phyloP scores from a whole-genome alignment of 2,797 vertebrate species.

The Tenualosa thibaudeaui region DNA sequence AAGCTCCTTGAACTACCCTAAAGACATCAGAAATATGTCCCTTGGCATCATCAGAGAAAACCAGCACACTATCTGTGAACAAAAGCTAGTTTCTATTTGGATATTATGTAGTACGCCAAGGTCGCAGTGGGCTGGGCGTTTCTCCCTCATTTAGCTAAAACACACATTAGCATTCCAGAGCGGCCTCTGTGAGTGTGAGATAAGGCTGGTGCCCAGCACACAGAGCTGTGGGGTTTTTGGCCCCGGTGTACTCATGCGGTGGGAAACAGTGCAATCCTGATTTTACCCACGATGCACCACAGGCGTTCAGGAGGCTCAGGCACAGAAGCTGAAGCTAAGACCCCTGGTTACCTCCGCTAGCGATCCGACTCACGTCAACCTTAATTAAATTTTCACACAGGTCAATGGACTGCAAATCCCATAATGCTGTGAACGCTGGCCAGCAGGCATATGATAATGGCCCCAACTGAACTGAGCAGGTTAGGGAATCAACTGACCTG shows the following conservation, averaged over 20 bases:
- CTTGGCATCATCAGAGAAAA: neutral
- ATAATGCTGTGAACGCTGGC: neutral
- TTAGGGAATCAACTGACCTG: neutral
- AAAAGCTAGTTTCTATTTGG: neutral
- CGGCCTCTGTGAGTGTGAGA: neutral
- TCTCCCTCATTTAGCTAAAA: constrained; percentile 16
- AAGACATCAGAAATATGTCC: neutral
- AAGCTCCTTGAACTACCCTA: neutral
- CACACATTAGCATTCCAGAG: constrained; percentile 2
- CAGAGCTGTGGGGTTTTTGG: neutral
- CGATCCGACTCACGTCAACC: neutral
- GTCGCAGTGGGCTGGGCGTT: neutral
- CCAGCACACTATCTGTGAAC: neutral
- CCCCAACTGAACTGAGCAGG: neutral
- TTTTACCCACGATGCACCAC: constrained; percentile 11
- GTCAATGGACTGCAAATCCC: constrained; percentile 17
- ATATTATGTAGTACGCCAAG: neutral
- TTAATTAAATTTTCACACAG: constrained; percentile 17
- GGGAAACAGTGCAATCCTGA: neutral
- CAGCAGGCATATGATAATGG: neutral
- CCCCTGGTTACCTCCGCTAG: neutral
- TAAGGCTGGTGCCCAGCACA: neutral
- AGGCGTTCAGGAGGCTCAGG: neutral
- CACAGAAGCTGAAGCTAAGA: neutral
- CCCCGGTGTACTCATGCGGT: neutral